phyloP scores from a whole-genome alignment of 2,113 vertebrate genomes.

The Neotragus pygmaeus region DNA sequence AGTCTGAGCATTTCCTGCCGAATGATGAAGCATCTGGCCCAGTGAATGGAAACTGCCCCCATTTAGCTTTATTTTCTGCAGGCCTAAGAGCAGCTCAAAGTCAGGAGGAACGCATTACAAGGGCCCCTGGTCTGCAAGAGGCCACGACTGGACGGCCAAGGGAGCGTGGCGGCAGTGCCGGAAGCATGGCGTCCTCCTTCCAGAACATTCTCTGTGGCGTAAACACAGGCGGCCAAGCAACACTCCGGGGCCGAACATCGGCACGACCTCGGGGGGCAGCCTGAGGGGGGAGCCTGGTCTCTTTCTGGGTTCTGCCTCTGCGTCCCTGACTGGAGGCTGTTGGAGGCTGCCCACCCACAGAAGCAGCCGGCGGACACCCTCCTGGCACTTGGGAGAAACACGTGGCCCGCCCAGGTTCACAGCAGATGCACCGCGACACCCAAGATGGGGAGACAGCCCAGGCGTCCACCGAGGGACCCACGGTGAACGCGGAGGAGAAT shows the following conservation, averaged over 20 bases:
- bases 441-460: neutral
- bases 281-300: neutral
- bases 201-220: neutral
- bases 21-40: neutral
- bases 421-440: neutral
- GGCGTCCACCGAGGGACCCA: rapidly evolving
- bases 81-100: neutral
- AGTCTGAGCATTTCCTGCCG: neutral
- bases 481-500: rapidly evolving
- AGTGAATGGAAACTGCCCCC: neutral
- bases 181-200: neutral
- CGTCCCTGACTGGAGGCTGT: neutral
- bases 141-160: neutral
- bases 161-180: rapidly evolving
- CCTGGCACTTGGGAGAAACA: neutral
- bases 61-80: neutral
- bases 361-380: neutral
- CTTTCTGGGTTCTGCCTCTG: neutral
- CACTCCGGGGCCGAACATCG: rapidly evolving
- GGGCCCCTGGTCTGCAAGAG: neutral
- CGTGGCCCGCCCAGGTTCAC: rapidly evolving
- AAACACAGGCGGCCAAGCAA: neutral
- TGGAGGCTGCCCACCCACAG: neutral
- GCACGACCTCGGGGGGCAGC: neutral
- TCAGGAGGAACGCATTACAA: too few relatives aligned